phyloP scores from a whole-genome alignment of 2,888 invertebrate genomes.

The Oxytorus armatus region DNA sequence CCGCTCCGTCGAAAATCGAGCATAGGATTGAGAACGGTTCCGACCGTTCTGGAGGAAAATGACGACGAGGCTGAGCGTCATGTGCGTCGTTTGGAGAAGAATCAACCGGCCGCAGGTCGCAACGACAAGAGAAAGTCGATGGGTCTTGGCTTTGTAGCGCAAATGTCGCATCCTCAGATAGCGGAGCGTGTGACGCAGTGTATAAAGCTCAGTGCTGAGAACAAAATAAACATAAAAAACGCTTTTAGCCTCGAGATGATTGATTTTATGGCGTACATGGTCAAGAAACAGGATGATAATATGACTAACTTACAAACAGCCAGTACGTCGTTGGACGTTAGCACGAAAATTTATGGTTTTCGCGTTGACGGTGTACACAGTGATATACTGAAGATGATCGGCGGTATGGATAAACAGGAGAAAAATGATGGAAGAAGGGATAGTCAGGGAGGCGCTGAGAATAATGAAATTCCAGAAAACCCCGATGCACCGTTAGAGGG shows the following conservation, averaged over 20 bases:
- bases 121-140: constrained; percentile 74
- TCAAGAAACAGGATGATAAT: constrained; percentile 89
- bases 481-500: neutral
- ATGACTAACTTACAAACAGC: constrained; percentile 92
- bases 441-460: constrained; percentile 67
- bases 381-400: constrained; percentile 92
- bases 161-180: constrained; percentile 75
- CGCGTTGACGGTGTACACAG: constrained; percentile 94
- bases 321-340: constrained; percentile 94
- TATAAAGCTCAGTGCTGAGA: constrained; percentile 78
- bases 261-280: constrained; percentile 92
- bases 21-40: neutral
- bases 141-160: constrained; percentile 70
- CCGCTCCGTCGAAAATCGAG: constrained; percentile 68
- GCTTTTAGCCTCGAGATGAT: constrained; percentile 95
- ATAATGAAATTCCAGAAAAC: constrained; percentile 31
- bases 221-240: constrained; percentile 94
- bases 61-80: constrained; percentile 79
- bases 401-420: constrained; percentile 87
- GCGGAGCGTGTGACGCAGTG: constrained; percentile 77
- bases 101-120: neutral
- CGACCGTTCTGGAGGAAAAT: constrained; percentile 69
- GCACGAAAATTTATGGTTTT: constrained; percentile 94
- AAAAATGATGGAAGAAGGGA: constrained; percentile 66
- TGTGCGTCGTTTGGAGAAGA: constrained; percentile 69